These are phyloP conservation scores for Streblospio benedicti DNA, from an alignment of 1,140 invertebrate genomes.

Conservation along the genomic window DNA sequence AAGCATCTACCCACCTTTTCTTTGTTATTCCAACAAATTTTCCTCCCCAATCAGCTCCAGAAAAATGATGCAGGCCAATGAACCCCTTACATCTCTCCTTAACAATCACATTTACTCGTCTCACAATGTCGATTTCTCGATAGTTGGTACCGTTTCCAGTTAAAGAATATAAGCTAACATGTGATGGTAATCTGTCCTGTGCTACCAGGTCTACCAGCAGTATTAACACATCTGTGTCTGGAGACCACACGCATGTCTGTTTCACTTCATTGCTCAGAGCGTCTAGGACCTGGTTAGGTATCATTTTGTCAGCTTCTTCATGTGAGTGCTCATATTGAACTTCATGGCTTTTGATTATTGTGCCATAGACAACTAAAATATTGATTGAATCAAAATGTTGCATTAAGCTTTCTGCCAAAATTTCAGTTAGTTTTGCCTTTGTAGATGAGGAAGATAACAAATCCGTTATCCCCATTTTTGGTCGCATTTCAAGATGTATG, in stretches of 20 bases:
- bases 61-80: neutral
- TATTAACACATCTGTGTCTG: neutral
- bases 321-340: neutral
- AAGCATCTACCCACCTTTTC: neutral
- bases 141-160: neutral
- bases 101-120: neutral
- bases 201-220: neutral
- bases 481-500: no score
- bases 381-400: neutral
- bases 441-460: no score
- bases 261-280: no score
- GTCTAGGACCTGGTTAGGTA: neutral
- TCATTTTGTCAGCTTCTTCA: neutral
- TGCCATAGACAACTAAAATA: neutral
- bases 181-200: neutral
- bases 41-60: neutral
- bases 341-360: neutral
- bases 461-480: no score
- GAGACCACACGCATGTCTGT: neutral
- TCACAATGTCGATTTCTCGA: neutral
- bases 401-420: no score
- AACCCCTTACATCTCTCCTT: neutral
- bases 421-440: no score
- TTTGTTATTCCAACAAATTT: slow-evolving; percentile 1
- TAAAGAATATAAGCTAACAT: neutral